A percentile compares a stretch with the other conserved stretches of the same genome.
Evolutionary conservation across 2,888 invertebrate species (phyloP).

Genomic region (Nemotelus nigrinus): DNA sequence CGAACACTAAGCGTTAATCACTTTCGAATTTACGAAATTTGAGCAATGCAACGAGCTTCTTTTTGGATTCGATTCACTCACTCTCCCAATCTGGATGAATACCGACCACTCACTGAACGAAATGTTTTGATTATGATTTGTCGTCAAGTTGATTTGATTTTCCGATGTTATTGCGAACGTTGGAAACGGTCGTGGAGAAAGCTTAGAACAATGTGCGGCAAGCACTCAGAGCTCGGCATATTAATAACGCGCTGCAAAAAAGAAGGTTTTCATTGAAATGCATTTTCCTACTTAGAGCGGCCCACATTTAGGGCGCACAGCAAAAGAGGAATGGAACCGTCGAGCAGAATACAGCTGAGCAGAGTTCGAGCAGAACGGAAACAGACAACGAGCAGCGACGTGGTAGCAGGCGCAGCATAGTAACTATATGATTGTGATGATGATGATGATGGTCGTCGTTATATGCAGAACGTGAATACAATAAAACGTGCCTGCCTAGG

Average conservation of each 20-base stretch:
- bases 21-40: too few relatives aligned
- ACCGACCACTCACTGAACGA: too few relatives aligned
- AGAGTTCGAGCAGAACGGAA: background rate
- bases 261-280: slow-evolving; percentile 31
- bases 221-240: background rate
- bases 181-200: slow-evolving; percentile 12
- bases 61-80: too few relatives aligned
- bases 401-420: too few relatives aligned
- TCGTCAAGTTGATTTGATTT: slow-evolving; percentile 16
- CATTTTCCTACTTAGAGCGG: slow-evolving; percentile 18
- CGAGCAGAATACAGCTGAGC: background rate
- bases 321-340: background rate
- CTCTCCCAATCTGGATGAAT: too few relatives aligned
- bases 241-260: slow-evolving; percentile 26
- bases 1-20: too few relatives aligned
- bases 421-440: too few relatives aligned
- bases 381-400: background rate
- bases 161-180: background rate
- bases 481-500: too few relatives aligned
- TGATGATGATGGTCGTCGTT: too few relatives aligned
- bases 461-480: too few relatives aligned
- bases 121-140: background rate
- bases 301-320: background rate
- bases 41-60: too few relatives aligned
- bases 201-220: slow-evolving; percentile 13